phyloP scores from a whole-genome alignment of 2,888 invertebrate species.

The Eupsilia transversa region DNA sequence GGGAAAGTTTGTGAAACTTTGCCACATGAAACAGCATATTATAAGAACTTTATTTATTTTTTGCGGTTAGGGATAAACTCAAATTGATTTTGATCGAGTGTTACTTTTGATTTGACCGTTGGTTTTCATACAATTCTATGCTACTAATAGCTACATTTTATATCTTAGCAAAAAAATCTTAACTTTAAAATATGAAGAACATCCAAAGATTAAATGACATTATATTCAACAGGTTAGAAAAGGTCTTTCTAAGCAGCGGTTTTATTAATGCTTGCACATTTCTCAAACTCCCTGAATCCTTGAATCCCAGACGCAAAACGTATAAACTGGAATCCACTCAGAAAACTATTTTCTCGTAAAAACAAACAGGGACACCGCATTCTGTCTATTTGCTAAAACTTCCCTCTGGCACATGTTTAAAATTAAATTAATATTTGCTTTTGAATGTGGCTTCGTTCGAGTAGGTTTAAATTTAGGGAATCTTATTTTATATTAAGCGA shows the following conservation, averaged over 20 bases:
- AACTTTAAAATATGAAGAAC: not conserved
- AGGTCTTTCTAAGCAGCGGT: constrained; percentile 28
- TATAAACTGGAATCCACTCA: constrained; percentile 48
- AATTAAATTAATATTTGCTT: constrained; percentile 55
- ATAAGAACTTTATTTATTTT: not conserved
- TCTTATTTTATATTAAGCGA: not conserved
- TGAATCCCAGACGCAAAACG: constrained; percentile 30
- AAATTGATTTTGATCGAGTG: not conserved
- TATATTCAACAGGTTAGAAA: constrained; percentile 42
- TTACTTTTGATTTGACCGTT: not conserved
- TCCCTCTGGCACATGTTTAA: constrained; percentile 48
- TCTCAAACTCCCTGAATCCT: constrained; percentile 25
- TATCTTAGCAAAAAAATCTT: not conserved
- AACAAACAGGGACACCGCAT: constrained; percentile 50
- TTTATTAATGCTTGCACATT: constrained; percentile 51
- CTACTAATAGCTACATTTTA: too few relatives aligned
- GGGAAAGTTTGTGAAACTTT: constrained; percentile 30
- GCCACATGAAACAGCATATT: constrained; percentile 14
- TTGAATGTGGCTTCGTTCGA: constrained; percentile 32
- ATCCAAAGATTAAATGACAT: constrained; percentile 24
- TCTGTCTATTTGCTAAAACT: constrained; percentile 50
- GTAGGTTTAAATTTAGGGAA: constrained; percentile 26
- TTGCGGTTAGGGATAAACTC: not conserved
- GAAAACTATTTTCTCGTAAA: constrained; percentile 53
- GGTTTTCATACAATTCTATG: not conserved